Conservation (phyloP, 2,797 vertebrate genomes). For the Cirrhinus mrigala region DNA sequence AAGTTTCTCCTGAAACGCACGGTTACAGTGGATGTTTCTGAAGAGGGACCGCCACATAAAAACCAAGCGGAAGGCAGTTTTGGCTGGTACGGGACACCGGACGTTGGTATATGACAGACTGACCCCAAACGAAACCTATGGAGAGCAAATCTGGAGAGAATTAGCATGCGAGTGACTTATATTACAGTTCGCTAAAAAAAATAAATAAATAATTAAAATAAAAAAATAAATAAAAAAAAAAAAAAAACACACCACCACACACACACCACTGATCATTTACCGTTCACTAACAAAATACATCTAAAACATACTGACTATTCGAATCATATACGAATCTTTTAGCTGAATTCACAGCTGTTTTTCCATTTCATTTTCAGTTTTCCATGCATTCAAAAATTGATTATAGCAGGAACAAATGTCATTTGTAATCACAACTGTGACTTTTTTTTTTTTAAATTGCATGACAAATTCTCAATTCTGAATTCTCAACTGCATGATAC, state of each 20-base stretch:
- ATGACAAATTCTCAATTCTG: too few species aligned
- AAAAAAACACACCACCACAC: too few species aligned
- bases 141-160: neutral
- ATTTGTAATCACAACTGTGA: too few species aligned
- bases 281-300: too few species aligned
- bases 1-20: constrained; percentile 71
- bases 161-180: neutral
- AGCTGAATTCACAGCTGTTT: neutral
- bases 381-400: neutral
- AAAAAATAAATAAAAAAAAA: too few species aligned
- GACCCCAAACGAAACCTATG: constrained; percentile 64
- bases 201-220: too few species aligned
- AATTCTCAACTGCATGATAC: too few species aligned
- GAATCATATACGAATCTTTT: too few species aligned
- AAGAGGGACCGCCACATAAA: constrained; percentile 66
- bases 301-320: too few species aligned
- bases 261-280: too few species aligned
- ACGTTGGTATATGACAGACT: constrained; percentile 56
- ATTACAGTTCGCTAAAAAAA: too few species aligned
- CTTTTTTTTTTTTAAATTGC: too few species aligned
- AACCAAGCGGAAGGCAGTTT: constrained; percentile 68
- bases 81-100: constrained; percentile 56
- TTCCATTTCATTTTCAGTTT: neutral
- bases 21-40: constrained; percentile 68
- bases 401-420: neutral